Evolutionary conservation across 2,113 vertebrate species (phyloP), one percentile per base, ranked within the genome.

Genomic region (Tricholaema leucomelas): DNA sequence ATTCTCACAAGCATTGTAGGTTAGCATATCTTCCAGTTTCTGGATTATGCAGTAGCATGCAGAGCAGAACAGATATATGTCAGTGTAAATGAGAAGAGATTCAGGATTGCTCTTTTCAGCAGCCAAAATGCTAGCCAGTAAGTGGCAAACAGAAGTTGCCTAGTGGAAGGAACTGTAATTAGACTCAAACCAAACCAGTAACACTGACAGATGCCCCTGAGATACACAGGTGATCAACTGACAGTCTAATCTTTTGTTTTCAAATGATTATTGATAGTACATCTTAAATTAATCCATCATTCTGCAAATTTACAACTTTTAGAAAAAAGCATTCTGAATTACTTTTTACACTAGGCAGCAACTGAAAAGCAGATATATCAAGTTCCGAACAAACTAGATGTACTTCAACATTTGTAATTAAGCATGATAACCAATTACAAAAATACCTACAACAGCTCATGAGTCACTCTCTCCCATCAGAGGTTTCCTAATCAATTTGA

Each of bases 391-490:
- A 97, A 97, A 97, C 90, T 94, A 93, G 92, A 87, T 97, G 85
- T 95, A 94, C 94, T 93, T 88, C 97, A 97, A 97, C 82, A 96
- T 96, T 97, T 97, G 90, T 97, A 98, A 98, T 97, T 97, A 98
- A 97, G 94, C 91, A 96, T 96, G 95, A 97, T 97, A 98, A 96
- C 92, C 95, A 98, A 94, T 97, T 97, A 98, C 92, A 97, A 93
- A 92, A 97, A 93, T 97, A 98, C 97, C 96, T 98, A 96, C 88
- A 97, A 95, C 91, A 96, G 84, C 84, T 95, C 88, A 73, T 93
- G 93, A 97, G 96, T 98, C 76, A 20, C 54, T 96, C 80, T 90
- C 75, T 88, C 93, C 96, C 93, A 97, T 97, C 95, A 97, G 95
- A 98, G 93, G 94, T 88, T 97, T 97, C 88, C 95, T 96, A 98